Conservation (phyloP, 2,888 invertebrate genomes). For the Chrysotoxum bicinctum region DNA sequence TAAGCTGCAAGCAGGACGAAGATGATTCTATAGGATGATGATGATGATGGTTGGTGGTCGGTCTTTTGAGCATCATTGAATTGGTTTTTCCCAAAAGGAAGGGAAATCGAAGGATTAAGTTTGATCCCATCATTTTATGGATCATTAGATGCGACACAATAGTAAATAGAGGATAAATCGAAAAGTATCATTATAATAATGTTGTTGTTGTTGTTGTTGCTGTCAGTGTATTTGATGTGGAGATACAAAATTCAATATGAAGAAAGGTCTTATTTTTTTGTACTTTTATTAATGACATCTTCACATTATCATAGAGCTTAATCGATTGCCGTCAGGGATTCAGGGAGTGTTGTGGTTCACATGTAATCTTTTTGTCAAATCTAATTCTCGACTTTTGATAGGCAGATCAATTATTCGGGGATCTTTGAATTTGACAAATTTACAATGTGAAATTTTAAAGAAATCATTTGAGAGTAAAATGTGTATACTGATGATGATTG, state of each 20-base stretch:
- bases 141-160: slow-evolving; percentile 71
- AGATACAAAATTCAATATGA: slow-evolving; percentile 5
- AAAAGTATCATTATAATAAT: slow-evolving; percentile 19
- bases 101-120: slow-evolving; percentile 61
- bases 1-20: neutral
- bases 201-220: neutral
- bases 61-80: neutral
- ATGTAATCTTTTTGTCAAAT: slow-evolving; percentile 69
- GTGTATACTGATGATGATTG: neutral
- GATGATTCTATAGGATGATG: neutral
- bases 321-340: slow-evolving; percentile 44
- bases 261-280: neutral
- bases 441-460: neutral
- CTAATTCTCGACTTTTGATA: slow-evolving; percentile 68
- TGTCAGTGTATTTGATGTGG: neutral
- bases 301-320: slow-evolving; percentile 28
- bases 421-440: slow-evolving; percentile 21
- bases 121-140: slow-evolving; percentile 71
- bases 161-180: slow-evolving; percentile 62
- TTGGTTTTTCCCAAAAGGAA: neutral
- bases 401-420: slow-evolving; percentile 69
- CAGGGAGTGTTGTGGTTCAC: slow-evolving; percentile 60
- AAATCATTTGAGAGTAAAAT: neutral
- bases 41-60: neutral
- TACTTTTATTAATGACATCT: slow-evolving; percentile 45